Percentiles rank a stretch among this genome's conserved stretches.
Conservation (phyloP, 2,797 vertebrate species). For the Masticophis lateralis region DNA sequence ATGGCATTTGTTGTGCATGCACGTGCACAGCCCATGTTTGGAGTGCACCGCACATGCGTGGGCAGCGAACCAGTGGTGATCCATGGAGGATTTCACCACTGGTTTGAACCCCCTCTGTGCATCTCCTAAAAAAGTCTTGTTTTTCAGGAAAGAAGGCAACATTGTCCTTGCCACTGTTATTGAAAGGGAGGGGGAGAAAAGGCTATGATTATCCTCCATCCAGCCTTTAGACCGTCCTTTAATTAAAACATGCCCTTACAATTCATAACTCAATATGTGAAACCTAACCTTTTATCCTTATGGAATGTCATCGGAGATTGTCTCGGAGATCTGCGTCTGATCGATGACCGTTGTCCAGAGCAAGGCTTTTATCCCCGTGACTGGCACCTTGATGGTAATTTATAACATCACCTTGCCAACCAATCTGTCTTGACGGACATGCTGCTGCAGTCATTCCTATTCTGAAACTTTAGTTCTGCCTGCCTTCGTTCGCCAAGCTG, state of each 20-base stretch:
- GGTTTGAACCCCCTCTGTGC: not conserved
- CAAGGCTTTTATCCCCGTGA: conserved; percentile 62
- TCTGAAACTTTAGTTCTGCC: conserved; percentile 46
- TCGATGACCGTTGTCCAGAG: conserved; percentile 72
- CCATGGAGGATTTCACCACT: no score
- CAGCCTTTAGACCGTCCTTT: conserved; percentile 56
- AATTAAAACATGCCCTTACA: conserved; percentile 76
- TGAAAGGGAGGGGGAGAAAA: not conserved
- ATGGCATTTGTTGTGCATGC: no score
- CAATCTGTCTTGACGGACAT: conserved; percentile 70
- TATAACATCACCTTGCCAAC: conserved; percentile 65
- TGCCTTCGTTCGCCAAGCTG: conserved; percentile 37
- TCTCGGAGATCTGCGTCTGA: conserved; percentile 60
- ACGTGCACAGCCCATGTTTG: no score
- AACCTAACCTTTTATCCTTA: conserved; percentile 73
- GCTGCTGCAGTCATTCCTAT: conserved; percentile 49
- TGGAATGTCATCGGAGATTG: conserved; percentile 71
- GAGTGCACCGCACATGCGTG: no score
- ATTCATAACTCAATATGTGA: conserved; percentile 71
- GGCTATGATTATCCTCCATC: not conserved
- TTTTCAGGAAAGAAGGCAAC: not conserved
- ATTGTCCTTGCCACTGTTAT: not conserved
- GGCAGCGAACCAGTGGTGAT: no score
- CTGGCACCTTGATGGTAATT: conserved; percentile 70
- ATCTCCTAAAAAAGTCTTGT: not conserved